Evolutionary conservation across 2,888 invertebrate species (phyloP), one percentile per base, ranked within the genome.

Genomic region (Malthinus flaveolus): DNA sequence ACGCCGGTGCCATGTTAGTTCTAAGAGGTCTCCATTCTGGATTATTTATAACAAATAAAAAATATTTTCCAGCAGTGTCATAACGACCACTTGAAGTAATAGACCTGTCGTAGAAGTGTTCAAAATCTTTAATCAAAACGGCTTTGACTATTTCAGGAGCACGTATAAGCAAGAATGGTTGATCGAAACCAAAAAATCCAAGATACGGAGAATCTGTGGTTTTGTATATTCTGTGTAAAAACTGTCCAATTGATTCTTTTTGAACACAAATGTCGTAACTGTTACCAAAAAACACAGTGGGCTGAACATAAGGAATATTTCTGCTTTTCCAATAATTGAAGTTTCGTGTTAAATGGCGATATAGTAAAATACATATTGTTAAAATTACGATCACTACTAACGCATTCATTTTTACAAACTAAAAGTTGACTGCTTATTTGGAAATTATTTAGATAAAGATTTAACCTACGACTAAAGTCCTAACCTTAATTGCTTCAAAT

Each of bases 11-110:
- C 31, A 83, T 73, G 57, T 81, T 81, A 1, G 76, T 68, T 13
- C 84, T 73, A 10, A 83, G 66, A 37, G 75, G 74, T 63, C 78
- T 81, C 84, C 84, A 84, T 1, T 77, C 76, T 0, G 79, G 77
- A 47, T 79, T 81, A 49, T 75, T 77, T 46, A 81, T 60, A 3
- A 77, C 74, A 51, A 81, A 69, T n/a, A 79, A 63, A 66, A 78
- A 75, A 32, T 75, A 74, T 66, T 77, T 75, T 1, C 76, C 76
- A 37, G 79, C 70, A 5, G 75, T 75, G 59, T 79, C 79, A 59
- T 72, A 72, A 33, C 75, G 71, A n/a, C 73, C 73, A 3, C 77
- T 75, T 0, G 77, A 76, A 9, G 75, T 75, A 48, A 79, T 75
- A 34, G 78, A 77, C 49, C 81, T 71, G 56, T 81, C 78, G 1